These are phyloP conservation scores for Aromia moschata DNA, from an alignment of 2,888 invertebrate species.

Conservation along the genomic window DNA sequence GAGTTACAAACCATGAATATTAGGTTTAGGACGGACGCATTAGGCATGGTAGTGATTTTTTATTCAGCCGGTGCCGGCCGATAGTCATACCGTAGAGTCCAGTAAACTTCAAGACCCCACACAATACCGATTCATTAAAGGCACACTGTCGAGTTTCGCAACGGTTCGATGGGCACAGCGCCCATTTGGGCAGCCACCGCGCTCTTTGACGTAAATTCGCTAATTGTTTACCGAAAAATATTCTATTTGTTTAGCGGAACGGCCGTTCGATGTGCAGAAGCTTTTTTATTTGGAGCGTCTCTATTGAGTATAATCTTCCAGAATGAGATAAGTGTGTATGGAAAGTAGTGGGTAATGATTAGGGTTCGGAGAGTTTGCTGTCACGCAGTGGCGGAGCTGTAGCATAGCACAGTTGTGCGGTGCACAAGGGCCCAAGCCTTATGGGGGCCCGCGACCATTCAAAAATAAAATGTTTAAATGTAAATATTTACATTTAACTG, in stretches of 20 bases:
- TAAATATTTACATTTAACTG: no score
- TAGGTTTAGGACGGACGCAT: conserved; percentile 48
- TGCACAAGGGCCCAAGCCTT: no score
- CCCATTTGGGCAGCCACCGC: conserved; percentile 37
- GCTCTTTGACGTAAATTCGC: conserved; percentile 38
- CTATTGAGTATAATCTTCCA: no score
- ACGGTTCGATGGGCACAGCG: conserved; percentile 52
- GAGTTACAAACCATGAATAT: conserved; percentile 50
- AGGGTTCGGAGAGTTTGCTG: no score
- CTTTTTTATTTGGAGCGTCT: conserved; percentile 19
- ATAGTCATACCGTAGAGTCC: conserved; percentile 23
- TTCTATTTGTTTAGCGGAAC: conserved; percentile 37
- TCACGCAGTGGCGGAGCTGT: no score
- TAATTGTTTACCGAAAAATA: conserved; percentile 38
- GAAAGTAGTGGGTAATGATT: no score
- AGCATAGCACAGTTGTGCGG: no score
- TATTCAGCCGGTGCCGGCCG: conserved; percentile 33
- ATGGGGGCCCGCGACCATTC: no score
- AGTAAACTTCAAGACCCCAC: conserved; percentile 50
- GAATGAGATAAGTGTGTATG: no score
- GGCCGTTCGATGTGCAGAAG: conserved; percentile 21
- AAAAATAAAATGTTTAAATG: no score
- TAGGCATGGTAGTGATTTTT: conserved; percentile 49
- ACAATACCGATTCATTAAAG: conserved; percentile 59
- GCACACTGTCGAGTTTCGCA: conserved; percentile 58